These are phyloP conservation scores for Drosophila ambigua DNA, from an alignment of 1,140 invertebrate species.

Conservation along the genomic window DNA sequence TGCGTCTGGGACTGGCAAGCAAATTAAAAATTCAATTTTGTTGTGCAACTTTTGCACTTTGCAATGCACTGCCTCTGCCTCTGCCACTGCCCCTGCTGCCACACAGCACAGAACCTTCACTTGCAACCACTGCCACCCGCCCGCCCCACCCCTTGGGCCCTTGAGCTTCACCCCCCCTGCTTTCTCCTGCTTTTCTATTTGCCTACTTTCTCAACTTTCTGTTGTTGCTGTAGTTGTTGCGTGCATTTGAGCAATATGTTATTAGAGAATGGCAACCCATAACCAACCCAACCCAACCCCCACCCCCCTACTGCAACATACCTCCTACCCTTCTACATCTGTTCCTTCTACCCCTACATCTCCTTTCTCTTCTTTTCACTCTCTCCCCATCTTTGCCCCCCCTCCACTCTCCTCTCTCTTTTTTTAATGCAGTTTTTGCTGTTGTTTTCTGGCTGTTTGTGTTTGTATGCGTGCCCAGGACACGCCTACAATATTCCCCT, in stretches of 20 bases:
- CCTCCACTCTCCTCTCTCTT: background rate
- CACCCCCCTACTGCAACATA: no score
- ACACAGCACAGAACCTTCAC: no score
- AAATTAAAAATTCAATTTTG: constrained; percentile 70
- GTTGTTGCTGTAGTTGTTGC: constrained; percentile 32
- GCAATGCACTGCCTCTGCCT: constrained; percentile 14
- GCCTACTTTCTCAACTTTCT: constrained; percentile 7
- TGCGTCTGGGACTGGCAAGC: constrained; percentile 32
- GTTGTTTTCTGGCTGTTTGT: background rate
- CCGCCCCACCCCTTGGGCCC: background rate
- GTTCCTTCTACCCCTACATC: background rate
- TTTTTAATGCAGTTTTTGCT: background rate
- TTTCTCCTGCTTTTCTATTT: background rate
- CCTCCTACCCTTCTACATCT: background rate
- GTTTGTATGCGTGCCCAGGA: constrained; percentile 17
- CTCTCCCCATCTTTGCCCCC: background rate
- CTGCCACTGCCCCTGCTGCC: background rate
- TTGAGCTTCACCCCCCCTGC: no score
- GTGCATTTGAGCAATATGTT: constrained; percentile 61
- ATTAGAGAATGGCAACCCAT: constrained; percentile 31
- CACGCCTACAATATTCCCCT: constrained; percentile 28
- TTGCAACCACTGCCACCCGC: background rate
- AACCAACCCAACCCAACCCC: background rate
- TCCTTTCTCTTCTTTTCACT: background rate
- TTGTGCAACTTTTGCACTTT: constrained; percentile 60